Evolutionary conservation across 2,113 vertebrate genomes (phyloP), one percentile per base, ranked within the genome.

Genomic region (Amazona vittata): DNA sequence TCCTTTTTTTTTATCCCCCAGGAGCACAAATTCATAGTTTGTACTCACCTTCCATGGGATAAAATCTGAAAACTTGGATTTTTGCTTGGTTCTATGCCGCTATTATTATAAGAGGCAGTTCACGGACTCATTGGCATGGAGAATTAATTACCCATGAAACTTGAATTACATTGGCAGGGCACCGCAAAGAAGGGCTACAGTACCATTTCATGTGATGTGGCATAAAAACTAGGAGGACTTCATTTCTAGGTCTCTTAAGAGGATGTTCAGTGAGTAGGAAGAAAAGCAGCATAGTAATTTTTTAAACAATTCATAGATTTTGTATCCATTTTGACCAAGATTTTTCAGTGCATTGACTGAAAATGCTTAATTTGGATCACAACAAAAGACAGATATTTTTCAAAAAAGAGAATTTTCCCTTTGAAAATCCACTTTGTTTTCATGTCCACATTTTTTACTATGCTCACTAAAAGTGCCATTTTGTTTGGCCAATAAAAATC

Each of bases 121-220:
- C 47, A 84, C 60, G 33, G 41, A 63, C 22, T 80, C 10, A 25
- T 17, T 87, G 84, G 25, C 19, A 13, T 67, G 53, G 78, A 91
- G 74, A 87, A 76, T 89, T 89, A 94, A 73, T 94, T 93, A 92
- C 62, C 26, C 12, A 1, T 57, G 69, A 89, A 96, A 85, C 57
- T 41, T 73, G 44, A 91, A 83, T 69, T 85, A 79, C 28, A 26
- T 5, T 95, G 82, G 19, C 46, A 67, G 50, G 50, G 64, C 64
- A 90, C 24, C 41, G 13, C n/a, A 57, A 77, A 93, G 78, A 87
- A 82, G 53, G 70, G n/a, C 21, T 59, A 79, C 67, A 73, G 26
- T 88, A 78, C 55, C 57, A 82, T 74, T 84, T 73, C 1, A 0
- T 89, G 73, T 79, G 37, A 26, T 69, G 55, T 31, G 33, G 55